phyloP scores from a whole-genome alignment of 2,888 invertebrate species.

The Pammene aurita region DNA sequence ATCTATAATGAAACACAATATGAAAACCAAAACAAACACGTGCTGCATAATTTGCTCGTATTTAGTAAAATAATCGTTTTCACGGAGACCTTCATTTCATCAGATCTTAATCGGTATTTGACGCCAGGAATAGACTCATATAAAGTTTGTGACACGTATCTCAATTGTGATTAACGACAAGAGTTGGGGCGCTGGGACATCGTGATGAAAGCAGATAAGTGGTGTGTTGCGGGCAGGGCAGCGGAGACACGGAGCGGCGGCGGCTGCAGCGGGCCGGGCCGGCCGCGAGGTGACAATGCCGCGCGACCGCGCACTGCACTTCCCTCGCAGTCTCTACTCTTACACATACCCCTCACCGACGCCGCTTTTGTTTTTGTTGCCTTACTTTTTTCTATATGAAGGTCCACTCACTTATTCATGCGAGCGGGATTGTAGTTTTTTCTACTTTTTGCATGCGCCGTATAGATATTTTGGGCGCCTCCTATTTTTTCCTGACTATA shows the following conservation, averaged over 20 bases:
- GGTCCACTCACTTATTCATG: slow-evolving; percentile 82
- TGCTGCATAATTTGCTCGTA: too few relatives aligned
- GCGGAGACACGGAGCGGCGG: neutral
- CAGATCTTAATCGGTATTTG: too few relatives aligned
- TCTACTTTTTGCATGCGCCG: slow-evolving; percentile 73
- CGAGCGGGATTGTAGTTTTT: slow-evolving; percentile 79
- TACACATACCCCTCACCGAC: slow-evolving; percentile 36
- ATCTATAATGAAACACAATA: too few relatives aligned
- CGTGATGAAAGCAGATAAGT: neutral
- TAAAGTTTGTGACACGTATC: neutral
- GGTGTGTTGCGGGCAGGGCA: slow-evolving; percentile 4
- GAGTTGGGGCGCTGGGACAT: neutral
- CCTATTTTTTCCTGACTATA: slow-evolving; percentile 81
- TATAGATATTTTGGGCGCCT: slow-evolving; percentile 81
- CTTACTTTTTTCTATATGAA: slow-evolving; percentile 77
- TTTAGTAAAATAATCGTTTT: too few relatives aligned
- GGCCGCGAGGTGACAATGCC: slow-evolving; percentile 29
- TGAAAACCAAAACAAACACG: too few relatives aligned
- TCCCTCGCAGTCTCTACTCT: slow-evolving; percentile 34
- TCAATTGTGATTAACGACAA: neutral
- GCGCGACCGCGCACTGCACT: slow-evolving; percentile 25
- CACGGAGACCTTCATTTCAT: too few relatives aligned
- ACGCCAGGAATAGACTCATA: too few relatives aligned
- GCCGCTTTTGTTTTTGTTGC: slow-evolving; percentile 59
- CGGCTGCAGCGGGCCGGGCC: slow-evolving; percentile 6